Base-by-base conservation (phyloP, 2,888 invertebrate genomes). In the Agonopterix subpropinquella region DNA sequence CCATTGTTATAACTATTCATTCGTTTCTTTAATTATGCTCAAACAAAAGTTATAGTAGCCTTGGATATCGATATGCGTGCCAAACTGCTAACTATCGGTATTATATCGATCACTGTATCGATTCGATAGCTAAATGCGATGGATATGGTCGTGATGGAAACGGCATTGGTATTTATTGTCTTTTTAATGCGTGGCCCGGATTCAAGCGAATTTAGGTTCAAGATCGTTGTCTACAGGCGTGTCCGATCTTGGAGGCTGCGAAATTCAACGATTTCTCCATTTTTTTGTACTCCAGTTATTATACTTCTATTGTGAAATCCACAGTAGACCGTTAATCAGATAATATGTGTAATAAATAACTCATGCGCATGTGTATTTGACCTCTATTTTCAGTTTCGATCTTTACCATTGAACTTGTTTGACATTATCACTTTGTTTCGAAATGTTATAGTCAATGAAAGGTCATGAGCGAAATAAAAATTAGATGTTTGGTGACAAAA, bases 121-220 rank as follows among this genome's bases (percentile, higher is more conserved):
- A 73, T 75, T 75, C 77, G 73, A 73, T 70, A 70, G 61, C 57
- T 65, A 67, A 74, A 72, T 64, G 70, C 70, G 72, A 74, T 73
- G 70, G 75, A 74, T 76, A 64, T 64, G 62, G 61, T 83, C 87
- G 87, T 86, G 86, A 75, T 68, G 46, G 50, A 65, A 69, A 70
- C 64, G 85, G 67, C 85, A 86, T 85, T 85, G 87, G 60, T 53
- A 54, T 55, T 67, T 66, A 76, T 77, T 83, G 77, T 81, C 77
- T 81, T 70, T 75, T 70, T 67, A 67, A 61, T 64, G 57, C 66
- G 64, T 72, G 83, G 73, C 72, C 81, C 79, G 83, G 79, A 83
- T 84, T 77, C 67, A 56, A 65, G 58, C 64, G 66, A 76, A 77
- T 77, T 79, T 79, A 69, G 71, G 78, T 78, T 79, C 80, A 83